Evolutionary conservation across 1,140 invertebrate species (phyloP).

Genomic region (Belonocnema kinseyi): DNA sequence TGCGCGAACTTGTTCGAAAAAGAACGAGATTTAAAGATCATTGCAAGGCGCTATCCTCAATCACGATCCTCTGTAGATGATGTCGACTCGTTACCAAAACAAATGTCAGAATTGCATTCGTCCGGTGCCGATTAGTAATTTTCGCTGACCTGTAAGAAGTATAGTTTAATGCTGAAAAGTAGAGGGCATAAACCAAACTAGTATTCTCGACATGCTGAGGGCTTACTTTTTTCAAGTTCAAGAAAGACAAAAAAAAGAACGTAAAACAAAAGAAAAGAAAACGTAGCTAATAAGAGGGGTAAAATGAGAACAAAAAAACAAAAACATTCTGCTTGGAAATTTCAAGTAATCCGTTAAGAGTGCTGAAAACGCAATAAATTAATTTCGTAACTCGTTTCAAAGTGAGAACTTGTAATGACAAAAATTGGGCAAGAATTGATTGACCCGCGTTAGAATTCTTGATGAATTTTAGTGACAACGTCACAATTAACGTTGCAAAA

Average conservation of each 20-base stretch:
- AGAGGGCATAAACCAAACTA: constrained; percentile 39
- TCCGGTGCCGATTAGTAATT: constrained; percentile 52
- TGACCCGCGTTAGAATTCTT: constrained; percentile 8
- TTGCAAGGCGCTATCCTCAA: constrained; percentile 32
- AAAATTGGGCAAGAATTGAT: no score
- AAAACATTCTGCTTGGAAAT: constrained; percentile 24
- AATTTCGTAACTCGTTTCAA: no score
- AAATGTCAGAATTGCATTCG: constrained; percentile 50
- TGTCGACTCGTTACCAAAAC: constrained; percentile 46
- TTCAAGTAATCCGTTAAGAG: constrained; percentile 33
- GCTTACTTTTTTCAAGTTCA: constrained; percentile 28
- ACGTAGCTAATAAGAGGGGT: constrained; percentile 17
- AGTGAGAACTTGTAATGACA: no score
- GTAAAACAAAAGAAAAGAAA: constrained; percentile 18
- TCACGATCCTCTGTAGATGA: constrained; percentile 45
- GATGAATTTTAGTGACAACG: constrained; percentile 1
- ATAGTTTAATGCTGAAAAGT: constrained; percentile 69
- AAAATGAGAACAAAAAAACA: not conserved
- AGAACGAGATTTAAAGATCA: not conserved
- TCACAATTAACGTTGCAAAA: not conserved
- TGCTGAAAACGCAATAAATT: not conserved
- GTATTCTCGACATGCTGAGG: constrained; percentile 46
- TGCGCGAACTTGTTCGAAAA: not conserved
- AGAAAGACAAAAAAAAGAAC: constrained; percentile 23
- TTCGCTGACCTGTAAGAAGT: constrained; percentile 73